Conservation (phyloP, 2,888 invertebrate species). For the Stomorhina lunata region DNA sequence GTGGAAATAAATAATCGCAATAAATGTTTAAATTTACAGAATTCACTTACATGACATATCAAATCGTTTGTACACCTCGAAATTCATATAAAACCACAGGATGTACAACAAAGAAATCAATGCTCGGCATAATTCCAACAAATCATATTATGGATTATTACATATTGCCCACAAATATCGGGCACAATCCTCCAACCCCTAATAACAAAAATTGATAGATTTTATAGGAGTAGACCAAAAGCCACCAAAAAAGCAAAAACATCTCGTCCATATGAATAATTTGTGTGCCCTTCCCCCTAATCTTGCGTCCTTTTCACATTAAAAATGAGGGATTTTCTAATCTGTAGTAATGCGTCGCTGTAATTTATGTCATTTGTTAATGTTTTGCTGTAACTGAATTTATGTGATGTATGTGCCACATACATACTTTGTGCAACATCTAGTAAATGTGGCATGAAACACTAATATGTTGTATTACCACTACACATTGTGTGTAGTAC, state of each 20-base stretch:
- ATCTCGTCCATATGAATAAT: conserved; percentile 49
- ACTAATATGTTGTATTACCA: background rate
- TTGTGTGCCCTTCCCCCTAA: background rate
- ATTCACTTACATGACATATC: background rate
- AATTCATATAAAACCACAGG: background rate
- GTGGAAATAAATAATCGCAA: conserved; percentile 26
- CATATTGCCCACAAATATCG: conserved; percentile 30
- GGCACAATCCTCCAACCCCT: background rate
- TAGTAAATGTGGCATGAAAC: conserved; percentile 35
- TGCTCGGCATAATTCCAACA: conserved; percentile 28
- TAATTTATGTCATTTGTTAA: conserved; percentile 18
- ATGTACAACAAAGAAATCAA: conserved; percentile 1
- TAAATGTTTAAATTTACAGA: background rate
- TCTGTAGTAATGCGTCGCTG: background rate
- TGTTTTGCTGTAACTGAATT: conserved; percentile 1
- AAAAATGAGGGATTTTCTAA: background rate
- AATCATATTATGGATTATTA: conserved; percentile 48
- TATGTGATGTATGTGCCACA: background rate
- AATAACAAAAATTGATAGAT: background rate
- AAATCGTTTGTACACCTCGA: background rate
- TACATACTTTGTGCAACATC: background rate
- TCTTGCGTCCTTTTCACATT: background rate
- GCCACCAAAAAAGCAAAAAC: background rate
- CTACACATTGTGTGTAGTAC: background rate
- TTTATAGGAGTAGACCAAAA: conserved; percentile 14